Evolutionary conservation across 2,888 invertebrate species (phyloP).

Genomic region (Spialia ferax): DNA sequence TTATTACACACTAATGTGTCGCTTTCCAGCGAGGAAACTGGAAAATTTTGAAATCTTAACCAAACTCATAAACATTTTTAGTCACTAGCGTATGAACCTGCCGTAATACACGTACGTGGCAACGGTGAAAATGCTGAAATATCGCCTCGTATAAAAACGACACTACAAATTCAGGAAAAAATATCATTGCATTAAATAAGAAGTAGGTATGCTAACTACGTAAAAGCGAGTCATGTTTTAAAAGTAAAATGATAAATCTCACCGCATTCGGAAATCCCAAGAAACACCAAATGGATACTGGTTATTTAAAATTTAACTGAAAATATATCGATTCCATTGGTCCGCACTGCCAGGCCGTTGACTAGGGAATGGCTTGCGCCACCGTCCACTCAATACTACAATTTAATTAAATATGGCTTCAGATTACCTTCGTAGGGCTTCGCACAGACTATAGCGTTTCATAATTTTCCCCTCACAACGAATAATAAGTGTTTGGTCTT

Average conservation of each 20-base stretch:
- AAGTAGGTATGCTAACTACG: conserved; percentile 21
- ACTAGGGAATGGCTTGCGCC: conserved; percentile 68
- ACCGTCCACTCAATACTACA: conserved; percentile 70
- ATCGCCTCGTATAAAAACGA: background rate
- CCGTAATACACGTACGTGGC: background rate
- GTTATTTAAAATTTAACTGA: conserved; percentile 44
- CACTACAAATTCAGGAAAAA: background rate
- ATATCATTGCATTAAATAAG: conserved; percentile 30
- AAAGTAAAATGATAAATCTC: conserved; percentile 42
- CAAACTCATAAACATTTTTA: conserved; percentile 23
- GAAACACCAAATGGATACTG: conserved; percentile 44
- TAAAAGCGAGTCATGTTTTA: conserved; percentile 10
- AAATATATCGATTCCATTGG: conserved; percentile 52
- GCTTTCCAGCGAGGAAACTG: conserved; percentile 49
- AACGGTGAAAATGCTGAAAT: conserved; percentile 1
- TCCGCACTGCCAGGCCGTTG: conserved; percentile 62
- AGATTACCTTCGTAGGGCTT: conserved; percentile 81
- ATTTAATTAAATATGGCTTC: conserved; percentile 86
- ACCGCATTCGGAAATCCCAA: conserved; percentile 45
- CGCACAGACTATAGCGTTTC: conserved; percentile 80
- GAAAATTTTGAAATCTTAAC: conserved; percentile 48
- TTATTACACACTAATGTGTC: conserved; percentile 50
- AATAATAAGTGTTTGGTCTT: conserved; percentile 21
- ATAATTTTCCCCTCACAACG: conserved; percentile 63
- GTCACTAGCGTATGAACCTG: conserved; percentile 1